Percentiles rank a stretch among this genome's conserved stretches.
Evolutionary conservation across 2,797 vertebrate genomes (phyloP).

Genomic region (Lacerta agilis): DNA sequence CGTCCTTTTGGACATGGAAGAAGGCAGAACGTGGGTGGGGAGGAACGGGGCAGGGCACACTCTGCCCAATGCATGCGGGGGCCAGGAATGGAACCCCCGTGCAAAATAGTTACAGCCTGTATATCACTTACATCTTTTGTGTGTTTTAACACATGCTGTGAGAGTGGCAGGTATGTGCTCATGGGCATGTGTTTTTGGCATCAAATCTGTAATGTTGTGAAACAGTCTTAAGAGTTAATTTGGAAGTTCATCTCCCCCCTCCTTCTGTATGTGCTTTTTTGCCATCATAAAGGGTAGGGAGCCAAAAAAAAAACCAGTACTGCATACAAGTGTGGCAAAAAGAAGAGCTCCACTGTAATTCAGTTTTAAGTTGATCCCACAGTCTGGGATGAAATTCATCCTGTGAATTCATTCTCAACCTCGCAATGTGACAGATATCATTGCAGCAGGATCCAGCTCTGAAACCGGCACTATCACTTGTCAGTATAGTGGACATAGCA

Average conservation of each 20-base stretch:
- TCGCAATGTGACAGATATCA: neutral
- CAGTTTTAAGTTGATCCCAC: neutral
- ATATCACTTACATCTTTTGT: neutral
- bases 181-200: neutral
- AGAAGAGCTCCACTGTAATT: neutral
- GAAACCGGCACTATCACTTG: neutral
- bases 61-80: too few species aligned
- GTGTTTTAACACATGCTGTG: neutral
- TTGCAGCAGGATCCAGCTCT: neutral
- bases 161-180: neutral
- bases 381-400: neutral
- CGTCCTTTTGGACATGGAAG: too few species aligned
- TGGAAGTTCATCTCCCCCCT: neutral
- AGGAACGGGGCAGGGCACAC: too few species aligned
- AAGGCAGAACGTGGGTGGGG: too few species aligned
- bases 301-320: neutral
- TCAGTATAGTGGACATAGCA: neutral
- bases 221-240: neutral
- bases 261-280: neutral
- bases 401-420: neutral
- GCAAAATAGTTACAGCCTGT: too few species aligned
- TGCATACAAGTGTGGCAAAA: neutral
- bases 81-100: too few species aligned
- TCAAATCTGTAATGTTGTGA: neutral
- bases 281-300: neutral